Percentiles rank a stretch among this genome's conserved stretches.
phyloP scores from a whole-genome alignment of 2,888 invertebrate genomes.

The Troides aeacus region DNA sequence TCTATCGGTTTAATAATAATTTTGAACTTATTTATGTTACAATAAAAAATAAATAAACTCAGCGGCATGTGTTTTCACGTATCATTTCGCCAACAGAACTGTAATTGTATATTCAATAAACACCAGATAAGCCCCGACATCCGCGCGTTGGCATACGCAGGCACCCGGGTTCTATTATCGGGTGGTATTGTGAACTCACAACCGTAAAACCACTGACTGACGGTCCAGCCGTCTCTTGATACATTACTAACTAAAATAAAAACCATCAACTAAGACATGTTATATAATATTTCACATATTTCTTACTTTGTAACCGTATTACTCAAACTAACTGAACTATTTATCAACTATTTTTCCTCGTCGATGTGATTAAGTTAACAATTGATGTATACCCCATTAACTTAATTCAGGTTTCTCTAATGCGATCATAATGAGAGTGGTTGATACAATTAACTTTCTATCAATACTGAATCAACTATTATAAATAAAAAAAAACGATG shows the following conservation, averaged over 20 bases:
- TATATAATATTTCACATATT: too few relatives aligned
- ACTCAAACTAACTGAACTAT: too few relatives aligned
- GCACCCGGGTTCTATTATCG: conserved; percentile 37
- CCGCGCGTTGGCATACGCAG: conserved; percentile 66
- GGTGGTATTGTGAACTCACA: not conserved
- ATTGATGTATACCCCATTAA: not conserved
- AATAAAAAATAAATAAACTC: not conserved
- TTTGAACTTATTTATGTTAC: not conserved
- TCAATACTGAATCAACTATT: not conserved
- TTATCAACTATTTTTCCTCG: too few relatives aligned
- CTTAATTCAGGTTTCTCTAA: not conserved
- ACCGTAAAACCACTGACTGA: not conserved
- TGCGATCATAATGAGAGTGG: not conserved
- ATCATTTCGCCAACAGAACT: conserved; percentile 11
- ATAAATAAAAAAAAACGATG: too few relatives aligned
- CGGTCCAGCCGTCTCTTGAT: not conserved
- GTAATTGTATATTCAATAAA: conserved; percentile 7
- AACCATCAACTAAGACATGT: not conserved
- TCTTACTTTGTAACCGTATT: too few relatives aligned
- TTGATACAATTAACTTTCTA: not conserved
- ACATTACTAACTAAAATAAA: not conserved
- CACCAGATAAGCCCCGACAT: conserved; percentile 58
- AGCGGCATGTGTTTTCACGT: not conserved
- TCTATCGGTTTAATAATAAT: not conserved
- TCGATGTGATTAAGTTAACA: not conserved